A percentile compares a stretch with the other conserved stretches of the same genome.
phyloP scores from a whole-genome alignment of 2,113 vertebrate species.

The Xiphias gladius region DNA sequence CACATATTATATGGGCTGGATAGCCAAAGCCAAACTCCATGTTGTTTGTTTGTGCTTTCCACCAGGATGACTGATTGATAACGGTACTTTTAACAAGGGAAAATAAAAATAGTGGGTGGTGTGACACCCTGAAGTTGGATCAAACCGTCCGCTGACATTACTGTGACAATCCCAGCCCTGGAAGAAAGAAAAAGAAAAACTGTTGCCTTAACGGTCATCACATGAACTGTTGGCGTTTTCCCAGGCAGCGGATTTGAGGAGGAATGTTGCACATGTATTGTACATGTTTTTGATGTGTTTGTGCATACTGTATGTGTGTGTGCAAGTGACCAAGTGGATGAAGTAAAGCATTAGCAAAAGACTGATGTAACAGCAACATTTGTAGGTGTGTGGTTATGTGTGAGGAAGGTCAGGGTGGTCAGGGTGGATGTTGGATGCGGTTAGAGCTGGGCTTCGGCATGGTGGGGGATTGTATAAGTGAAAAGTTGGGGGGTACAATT shows the following conservation, averaged over 20 bases:
- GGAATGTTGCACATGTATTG: background rate
- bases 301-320: background rate
- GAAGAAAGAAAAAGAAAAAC: slow-evolving; percentile 29
- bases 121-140: slow-evolving; percentile 35
- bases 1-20: background rate
- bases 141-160: slow-evolving; percentile 25
- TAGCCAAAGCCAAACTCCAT: slow-evolving; percentile 3
- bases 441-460: slow-evolving; percentile 50
- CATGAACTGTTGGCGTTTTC: slow-evolving; percentile 23
- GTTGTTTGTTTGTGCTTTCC: slow-evolving; percentile 27
- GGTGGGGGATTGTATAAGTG: slow-evolving; percentile 21
- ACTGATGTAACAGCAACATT: slow-evolving; percentile 62
- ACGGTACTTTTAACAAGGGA: slow-evolving; percentile 26
- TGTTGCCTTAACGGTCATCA: background rate
- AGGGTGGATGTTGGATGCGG: slow-evolving; percentile 72
- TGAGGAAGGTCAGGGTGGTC: slow-evolving; percentile 55
- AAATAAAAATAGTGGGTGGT: slow-evolving; percentile 13
- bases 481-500: slow-evolving; percentile 21
- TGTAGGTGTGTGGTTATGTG: slow-evolving; percentile 55
- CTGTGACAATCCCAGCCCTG: slow-evolving; percentile 49
- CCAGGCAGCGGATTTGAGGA: background rate
- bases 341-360: slow-evolving; percentile 12
- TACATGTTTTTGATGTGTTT: background rate
- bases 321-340: background rate
- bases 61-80: slow-evolving; percentile 51